Evolutionary conservation across 2,113 vertebrate species (phyloP), one percentile per base, ranked within the genome.

Genomic region (Phyllopteryx taeniolatus): DNA sequence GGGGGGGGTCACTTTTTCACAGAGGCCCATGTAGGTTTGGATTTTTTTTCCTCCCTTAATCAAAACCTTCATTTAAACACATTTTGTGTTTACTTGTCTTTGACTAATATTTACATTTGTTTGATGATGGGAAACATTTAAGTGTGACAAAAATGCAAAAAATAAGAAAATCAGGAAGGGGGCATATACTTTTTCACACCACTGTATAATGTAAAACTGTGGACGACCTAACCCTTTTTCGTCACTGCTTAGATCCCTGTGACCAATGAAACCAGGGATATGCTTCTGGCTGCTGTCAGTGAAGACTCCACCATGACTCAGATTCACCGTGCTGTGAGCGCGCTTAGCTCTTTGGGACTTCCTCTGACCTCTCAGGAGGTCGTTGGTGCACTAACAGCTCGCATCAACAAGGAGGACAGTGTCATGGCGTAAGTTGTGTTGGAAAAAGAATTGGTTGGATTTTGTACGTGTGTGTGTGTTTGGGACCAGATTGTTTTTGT

Each of bases 221-320:
- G 5, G 49, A 6, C 5, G 13, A 61, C 59, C 6, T 13, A 60
- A n/a, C 53, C 49, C 9, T 22, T 73, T 57, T 46, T 61, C 0
- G 42, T 43, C 0, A 63, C 27, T 73, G 78, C 60, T 70, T 82
- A 99, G 98, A 95, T 98, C 64, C 91, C 92, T 1, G 86, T 99
- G 80, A 96, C 95, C 42, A 99, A 99, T 43, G 97, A 98, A 87
- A 99, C 98, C 17, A 94, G 96, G 35, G 97, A 99, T 78, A 90
- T 96, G 71, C 94, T 99, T 6, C 91, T 96, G 86, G 96, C 95
- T 33, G 93, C 95, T 5, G 93, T 99, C 49, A 99, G 96, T 3
- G 98, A 99, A 85, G 97, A 99, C 79, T 98, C 97, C 0, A 93
- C 95, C 0, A 77, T 97, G 78, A 83, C 91, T 22, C 97, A 98